phyloP scores from a whole-genome alignment of 2,113 vertebrate genomes.

The Mirounga angustirostris region DNA sequence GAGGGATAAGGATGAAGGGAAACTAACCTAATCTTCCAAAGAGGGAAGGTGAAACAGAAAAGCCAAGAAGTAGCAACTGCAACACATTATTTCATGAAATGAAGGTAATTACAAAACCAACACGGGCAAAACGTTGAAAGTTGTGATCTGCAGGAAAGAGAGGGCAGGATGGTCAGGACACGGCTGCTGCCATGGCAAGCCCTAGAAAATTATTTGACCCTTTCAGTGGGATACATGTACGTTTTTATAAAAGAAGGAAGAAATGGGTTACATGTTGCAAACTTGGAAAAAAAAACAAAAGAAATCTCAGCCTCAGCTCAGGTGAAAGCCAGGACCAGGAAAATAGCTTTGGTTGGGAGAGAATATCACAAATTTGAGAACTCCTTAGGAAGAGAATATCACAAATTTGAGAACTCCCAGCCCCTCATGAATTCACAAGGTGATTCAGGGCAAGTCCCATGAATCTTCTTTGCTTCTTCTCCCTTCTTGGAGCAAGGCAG shows the following conservation, averaged over 20 bases:
- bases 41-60: background rate
- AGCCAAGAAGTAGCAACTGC: too few relatives aligned
- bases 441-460: too few relatives aligned
- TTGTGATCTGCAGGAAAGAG: background rate
- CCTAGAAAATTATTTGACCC: background rate
- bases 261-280: background rate
- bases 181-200: background rate
- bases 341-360: background rate
- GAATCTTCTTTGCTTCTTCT: background rate
- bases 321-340: background rate
- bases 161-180: background rate
- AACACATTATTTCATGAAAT: background rate
- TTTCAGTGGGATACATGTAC: background rate
- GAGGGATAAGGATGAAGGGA: background rate
- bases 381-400: background rate
- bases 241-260: background rate
- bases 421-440: too few relatives aligned
- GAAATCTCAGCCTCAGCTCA: background rate
- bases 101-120: background rate
- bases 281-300: background rate
- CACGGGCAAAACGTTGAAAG: background rate
- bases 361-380: too few relatives aligned
- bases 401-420: background rate
- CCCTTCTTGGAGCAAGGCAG: background rate
- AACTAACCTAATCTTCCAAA: background rate